Percentiles rank a stretch among this genome's conserved stretches.
Evolutionary conservation across 2,888 invertebrate genomes (phyloP).

Genomic region (Tanypteryx hageni): DNA sequence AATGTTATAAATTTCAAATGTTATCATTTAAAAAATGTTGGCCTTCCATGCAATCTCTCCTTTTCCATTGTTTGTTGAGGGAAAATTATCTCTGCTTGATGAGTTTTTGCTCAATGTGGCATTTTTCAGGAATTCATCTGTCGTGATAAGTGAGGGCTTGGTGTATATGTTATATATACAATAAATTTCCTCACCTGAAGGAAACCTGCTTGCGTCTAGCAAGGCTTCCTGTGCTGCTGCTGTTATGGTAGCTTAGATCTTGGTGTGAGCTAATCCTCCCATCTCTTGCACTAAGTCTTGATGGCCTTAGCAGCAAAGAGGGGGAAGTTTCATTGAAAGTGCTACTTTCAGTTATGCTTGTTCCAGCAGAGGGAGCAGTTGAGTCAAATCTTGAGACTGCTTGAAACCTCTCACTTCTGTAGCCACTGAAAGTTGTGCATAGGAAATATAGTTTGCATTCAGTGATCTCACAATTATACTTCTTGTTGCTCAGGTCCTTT

Average conservation of each 20-base stretch:
- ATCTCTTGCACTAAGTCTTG: constrained; percentile 27
- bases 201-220: constrained; percentile 57
- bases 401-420: constrained; percentile 13
- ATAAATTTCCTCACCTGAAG: constrained; percentile 20
- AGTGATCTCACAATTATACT: too few species aligned
- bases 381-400: background rate
- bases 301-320: background rate
- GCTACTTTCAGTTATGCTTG: constrained; percentile 41
- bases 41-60: too few species aligned
- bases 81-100: too few species aligned
- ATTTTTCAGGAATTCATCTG: too few species aligned
- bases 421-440: background rate
- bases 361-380: background rate
- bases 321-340: background rate
- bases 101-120: too few species aligned
- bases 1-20: too few species aligned
- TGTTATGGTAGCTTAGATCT: constrained; percentile 33
- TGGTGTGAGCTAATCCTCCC: constrained; percentile 41
- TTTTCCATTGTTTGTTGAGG: too few species aligned
- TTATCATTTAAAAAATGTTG: too few species aligned
- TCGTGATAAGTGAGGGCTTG: too few species aligned
- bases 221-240: constrained; percentile 30
- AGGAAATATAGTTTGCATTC: background rate
- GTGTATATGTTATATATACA: too few species aligned
- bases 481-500: too few species aligned